Base-by-base conservation (phyloP, 53 echinoderm and acorn worm genomes). In the Arbacia lixula region DNA sequence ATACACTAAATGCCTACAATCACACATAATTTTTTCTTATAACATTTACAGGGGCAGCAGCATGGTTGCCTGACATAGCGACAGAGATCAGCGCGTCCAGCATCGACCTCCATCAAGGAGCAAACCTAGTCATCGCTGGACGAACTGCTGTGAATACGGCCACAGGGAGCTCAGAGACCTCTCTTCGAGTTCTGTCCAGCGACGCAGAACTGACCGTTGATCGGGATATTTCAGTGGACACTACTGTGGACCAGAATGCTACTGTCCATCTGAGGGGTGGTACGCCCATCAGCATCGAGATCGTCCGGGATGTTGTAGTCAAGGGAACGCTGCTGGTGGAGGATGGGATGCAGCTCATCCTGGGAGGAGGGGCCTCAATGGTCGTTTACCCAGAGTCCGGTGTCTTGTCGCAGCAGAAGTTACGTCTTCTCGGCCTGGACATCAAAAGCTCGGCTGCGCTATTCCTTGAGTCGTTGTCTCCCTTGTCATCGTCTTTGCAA, bases 401-500 rank as follows among this genome's bases (percentile, higher is more conserved):
- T 3, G 34, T 51, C 14, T 29, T 6, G 1, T 51, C 50, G 12
- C 28, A 28, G 24, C 29, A 28, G 5, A 1, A 17, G 25, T 17
- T 72, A 12, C 33, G 6, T 12, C 51, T 72, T 30, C 52, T 11
- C 27, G 30, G 14, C 37, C 43, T 72, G 30, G 73, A 72, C 53
- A 51, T 72, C 4, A 72, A 37, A 0, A 17, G 53, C 5, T 26
- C 26, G 27, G 73, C 73, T 16, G n/a, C 50, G 2, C 14, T 72
- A 19, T 2, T 30, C 33, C 73, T 72, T 25, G 27, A 51, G 28
- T 25, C 68, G 25, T 46, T 14, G 8, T 14, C 46, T 14, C 80
- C 77, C 16, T 25, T 90, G 33, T 78, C 81, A 20, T 8, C 80
- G 26, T 92, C 92, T 0, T 16, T 40, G 37, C 3, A 30, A 49